Base-by-base conservation (phyloP, 2,113 vertebrate genomes). In the Terrapene triunguis region DNA sequence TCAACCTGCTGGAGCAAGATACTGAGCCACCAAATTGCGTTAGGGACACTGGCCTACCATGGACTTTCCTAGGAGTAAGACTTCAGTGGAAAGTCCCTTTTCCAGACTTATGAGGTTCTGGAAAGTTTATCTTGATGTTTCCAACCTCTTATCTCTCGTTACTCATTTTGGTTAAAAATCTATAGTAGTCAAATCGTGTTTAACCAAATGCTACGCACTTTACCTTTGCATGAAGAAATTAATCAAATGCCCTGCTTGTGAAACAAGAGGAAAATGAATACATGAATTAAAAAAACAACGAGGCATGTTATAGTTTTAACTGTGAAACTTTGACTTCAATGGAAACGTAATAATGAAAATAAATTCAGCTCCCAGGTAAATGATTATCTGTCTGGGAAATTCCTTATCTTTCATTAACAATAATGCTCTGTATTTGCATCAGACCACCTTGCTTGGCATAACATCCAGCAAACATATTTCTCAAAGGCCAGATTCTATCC, bases 341-440 rank as follows among this genome's bases (percentile, higher is more conserved):
- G 96, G 91, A 88, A 87, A 74, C 79, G 85, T 88, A 82, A 92
- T 88, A 97, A 96, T 0, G 6, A 96, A 95, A 96, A 94, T 89
- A 93, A 96, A 93, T 92, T 96, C 90, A 85, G 92, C 95, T 97
- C 38, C 90, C 89, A 96, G 96, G 96, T 90, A 96, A 91, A 93
- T 54, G 92, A 95, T 97, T 97, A 96, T 90, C 92, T 96, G 94
- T 54, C 93, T 91, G 92, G 87, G 96, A 97, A 94, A 76, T 42
- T 76, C 38, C 22, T 44, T 76, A 76, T 76, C 38, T 44, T 76
- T 76, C 72, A 76, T 44, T 76, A 76, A 76, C 42, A 44, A 44
- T 76, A 44, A 87, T 17, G 35, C 35, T 95, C 76, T 93, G 94
- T 93, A 96, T 97, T 95, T 96, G 92, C 89, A 91, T 97, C 1